phyloP scores from a whole-genome alignment of 2,113 vertebrate genomes.

The Rhinoptilus africanus region DNA sequence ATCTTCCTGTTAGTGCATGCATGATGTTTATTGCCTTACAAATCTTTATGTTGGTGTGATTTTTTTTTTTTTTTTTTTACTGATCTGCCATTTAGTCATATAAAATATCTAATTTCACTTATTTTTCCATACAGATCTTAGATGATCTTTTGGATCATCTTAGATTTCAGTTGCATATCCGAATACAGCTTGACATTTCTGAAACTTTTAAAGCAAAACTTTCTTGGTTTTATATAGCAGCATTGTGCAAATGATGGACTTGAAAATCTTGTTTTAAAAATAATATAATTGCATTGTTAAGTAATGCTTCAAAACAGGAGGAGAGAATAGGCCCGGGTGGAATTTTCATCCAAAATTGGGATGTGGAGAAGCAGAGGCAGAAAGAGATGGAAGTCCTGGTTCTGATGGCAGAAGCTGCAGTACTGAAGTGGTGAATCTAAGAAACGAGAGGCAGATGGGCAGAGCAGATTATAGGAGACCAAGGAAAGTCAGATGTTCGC shows the following conservation, averaged over 20 bases:
- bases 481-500: neutral
- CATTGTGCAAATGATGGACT: neutral
- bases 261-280: neutral
- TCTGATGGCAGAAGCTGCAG: neutral
- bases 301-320: neutral
- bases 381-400: neutral
- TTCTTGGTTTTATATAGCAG: neutral
- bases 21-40: neutral
- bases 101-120: neutral
- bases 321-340: neutral
- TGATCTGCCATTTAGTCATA: neutral
- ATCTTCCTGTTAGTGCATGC: neutral
- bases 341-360: neutral
- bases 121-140: neutral
- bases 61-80: neutral
- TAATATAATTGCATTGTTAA: neutral
- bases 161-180: neutral
- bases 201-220: neutral
- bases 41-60: neutral
- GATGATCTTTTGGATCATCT: neutral
- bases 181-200: neutral
- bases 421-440: neutral
- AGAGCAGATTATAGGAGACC: neutral
- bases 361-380: neutral
- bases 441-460: slow-evolving; percentile 1